Conservation (phyloP, 1,140 invertebrate genomes). For the Pentalonia nigronervosa region DNA sequence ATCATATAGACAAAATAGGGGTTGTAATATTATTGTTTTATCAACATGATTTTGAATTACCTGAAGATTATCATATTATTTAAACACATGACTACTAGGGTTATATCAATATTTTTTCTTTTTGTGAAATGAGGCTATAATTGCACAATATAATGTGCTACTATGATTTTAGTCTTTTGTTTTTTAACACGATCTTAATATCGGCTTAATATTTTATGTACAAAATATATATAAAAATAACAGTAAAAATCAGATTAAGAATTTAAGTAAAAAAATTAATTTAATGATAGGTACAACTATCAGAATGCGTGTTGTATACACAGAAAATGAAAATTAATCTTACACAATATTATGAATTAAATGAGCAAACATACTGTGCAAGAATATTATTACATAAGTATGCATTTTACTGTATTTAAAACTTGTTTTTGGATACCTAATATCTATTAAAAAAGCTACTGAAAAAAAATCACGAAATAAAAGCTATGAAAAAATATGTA, state of each 20-base stretch:
- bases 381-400: neutral
- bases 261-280: neutral
- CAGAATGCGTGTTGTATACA: neutral
- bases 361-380: neutral
- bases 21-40: neutral
- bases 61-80: neutral
- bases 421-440: neutral
- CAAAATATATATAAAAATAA: neutral
- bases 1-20: neutral
- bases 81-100: neutral
- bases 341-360: neutral
- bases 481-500: neutral
- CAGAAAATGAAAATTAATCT: neutral
- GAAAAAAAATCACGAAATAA: neutral
- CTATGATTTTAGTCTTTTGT: neutral
- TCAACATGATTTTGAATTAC: neutral
- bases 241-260: neutral
- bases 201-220: neutral
- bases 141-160: neutral
- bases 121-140: neutral
- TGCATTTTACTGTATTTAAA: neutral
- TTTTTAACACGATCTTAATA: neutral
- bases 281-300: neutral
- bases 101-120: no score
- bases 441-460: neutral